Conservation (phyloP, 2,113 vertebrate genomes). For the Vicugna pacos region DNA sequence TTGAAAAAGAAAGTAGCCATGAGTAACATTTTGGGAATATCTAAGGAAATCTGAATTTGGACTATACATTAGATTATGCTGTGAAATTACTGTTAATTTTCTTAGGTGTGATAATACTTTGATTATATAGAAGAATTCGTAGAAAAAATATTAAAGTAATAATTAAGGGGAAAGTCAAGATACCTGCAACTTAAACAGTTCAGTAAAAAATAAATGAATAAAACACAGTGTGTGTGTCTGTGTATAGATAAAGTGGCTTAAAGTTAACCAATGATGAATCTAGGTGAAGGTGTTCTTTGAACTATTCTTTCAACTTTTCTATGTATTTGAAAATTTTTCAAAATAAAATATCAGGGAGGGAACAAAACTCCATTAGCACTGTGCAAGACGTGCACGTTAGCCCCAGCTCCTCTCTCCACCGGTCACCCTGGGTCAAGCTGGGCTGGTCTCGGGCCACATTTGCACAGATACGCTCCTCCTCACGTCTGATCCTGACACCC, state of each 20-base stretch:
- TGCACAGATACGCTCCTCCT: background rate
- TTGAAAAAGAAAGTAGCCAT: slow-evolving; percentile 5
- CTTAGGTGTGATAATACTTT: slow-evolving; percentile 1
- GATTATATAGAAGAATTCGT: slow-evolving; percentile 11
- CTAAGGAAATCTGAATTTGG: background rate
- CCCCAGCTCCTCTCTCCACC: background rate
- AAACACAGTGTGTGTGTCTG: background rate
- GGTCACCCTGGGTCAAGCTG: background rate
- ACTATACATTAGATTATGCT: background rate
- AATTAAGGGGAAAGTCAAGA: background rate
- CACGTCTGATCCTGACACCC: background rate
- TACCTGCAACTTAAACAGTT: background rate
- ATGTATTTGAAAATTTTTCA: background rate
- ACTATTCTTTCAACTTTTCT: slow-evolving; percentile 5
- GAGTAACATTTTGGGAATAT: slow-evolving; percentile 41
- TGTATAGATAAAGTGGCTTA: background rate
- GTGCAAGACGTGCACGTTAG: background rate
- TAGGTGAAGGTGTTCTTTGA: background rate
- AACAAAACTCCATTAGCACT: background rate
- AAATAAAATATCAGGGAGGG: background rate
- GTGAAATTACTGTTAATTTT: slow-evolving; percentile 41
- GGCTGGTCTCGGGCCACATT: background rate
- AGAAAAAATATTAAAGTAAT: background rate
- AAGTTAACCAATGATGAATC: background rate
- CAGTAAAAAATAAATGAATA: background rate